These are phyloP conservation scores for Apis florea DNA, from an alignment of 1,140 invertebrate genomes.

Conservation along the genomic window DNA sequence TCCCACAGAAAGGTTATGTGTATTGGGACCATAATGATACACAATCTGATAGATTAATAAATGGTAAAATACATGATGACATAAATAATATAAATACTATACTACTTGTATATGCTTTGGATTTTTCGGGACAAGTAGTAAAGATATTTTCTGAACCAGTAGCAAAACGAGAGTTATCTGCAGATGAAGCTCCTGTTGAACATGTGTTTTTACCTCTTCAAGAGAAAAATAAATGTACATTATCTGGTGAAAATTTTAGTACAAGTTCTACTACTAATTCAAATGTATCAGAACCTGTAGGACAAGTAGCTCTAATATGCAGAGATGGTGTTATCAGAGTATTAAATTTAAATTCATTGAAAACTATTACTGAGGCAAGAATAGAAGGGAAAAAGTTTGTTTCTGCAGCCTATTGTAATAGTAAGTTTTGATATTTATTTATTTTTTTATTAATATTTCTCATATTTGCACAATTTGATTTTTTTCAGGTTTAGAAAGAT, in stretches of 20 bases:
- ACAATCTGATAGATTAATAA: conserved; percentile 67
- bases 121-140: conserved; percentile 81
- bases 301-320: conserved; percentile 83
- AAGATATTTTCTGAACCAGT: conserved; percentile 84
- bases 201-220: conserved; percentile 84
- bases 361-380: conserved; percentile 83
- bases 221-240: conserved; percentile 69
- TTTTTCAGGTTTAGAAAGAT: conserved; percentile 86
- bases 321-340: conserved; percentile 86
- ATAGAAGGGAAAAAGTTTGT: conserved; percentile 86
- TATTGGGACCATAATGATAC: conserved; percentile 78
- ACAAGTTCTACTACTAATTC: conserved; percentile 41
- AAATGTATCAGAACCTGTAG: conserved; percentile 63
- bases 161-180: conserved; percentile 83
- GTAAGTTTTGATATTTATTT: conserved; percentile 73
- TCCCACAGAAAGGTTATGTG: conserved; percentile 75
- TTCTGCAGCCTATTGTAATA: conserved; percentile 88
- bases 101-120: conserved; percentile 82
- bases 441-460: background rate
- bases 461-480: conserved; percentile 1
- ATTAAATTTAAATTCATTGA: conserved; percentile 84
- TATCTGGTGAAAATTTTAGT: conserved; percentile 30
- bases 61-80: conserved; percentile 70
- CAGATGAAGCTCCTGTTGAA: conserved; percentile 84
- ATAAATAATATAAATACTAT: conserved; percentile 67